Evolutionary conservation across 1,140 invertebrate genomes (phyloP), one percentile per base, ranked within the genome.

Genomic region (Lethrus apterus): DNA sequence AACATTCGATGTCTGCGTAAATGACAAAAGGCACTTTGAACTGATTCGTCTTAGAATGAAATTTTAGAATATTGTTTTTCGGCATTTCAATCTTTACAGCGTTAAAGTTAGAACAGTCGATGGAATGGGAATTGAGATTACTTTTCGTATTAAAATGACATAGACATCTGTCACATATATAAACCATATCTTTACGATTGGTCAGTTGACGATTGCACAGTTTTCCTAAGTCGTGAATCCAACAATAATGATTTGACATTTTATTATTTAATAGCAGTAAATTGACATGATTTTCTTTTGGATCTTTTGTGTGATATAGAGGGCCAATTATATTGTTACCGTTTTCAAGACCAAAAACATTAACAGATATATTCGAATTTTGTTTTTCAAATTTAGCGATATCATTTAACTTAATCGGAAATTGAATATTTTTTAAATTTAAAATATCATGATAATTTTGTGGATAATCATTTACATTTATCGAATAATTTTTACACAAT

Each of bases 101-200:
- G 3, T 29, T 19, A 2, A 15, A 18, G 4, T 19, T 40, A 3
- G 30, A 66, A 53, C 60, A 53, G 40, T 52, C 1, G 21, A 18
- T 26, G 49, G 52, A 46, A 55, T 67, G 62, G 18, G 48, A 40
- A 9, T 23, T 4, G 4, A 63, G 46, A 21, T 35, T 52, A 33
- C 52, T 32, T 42, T 55, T 9, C 14, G 30, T 41, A 15, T 30
- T 34, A 50, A 64, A 67, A 50, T 62, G 53, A 42, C 52, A 35
- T 24, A 66, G 56, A 57, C 64, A 67, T 17, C 56, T 51, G 54
- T 66, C 58, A 54, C 62, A 55, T 59, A 41, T n/a, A 18, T 41
- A 26, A 11, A 13, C 15, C 17, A 8, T 7, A 2, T 21, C 4
- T 2, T 23, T 11, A 26, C 26, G 19, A 11, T 26, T 2, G 21